Base-by-base conservation (phyloP, 2,113 vertebrate genomes). In the Pao palembangensis region DNA sequence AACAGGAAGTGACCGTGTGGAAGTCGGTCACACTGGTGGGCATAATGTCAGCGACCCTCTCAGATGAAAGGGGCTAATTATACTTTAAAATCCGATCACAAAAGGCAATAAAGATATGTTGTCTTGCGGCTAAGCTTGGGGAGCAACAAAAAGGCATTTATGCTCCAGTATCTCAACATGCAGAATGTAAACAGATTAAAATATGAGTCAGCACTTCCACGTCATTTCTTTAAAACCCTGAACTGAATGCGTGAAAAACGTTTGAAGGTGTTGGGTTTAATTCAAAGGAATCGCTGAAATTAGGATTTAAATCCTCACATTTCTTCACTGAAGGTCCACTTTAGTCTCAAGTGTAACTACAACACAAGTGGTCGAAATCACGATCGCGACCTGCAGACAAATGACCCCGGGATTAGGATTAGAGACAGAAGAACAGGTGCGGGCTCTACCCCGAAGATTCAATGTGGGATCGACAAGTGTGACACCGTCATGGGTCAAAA, bases 1-100 rank as follows among this genome's bases (percentile, higher is more conserved):
- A 58, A 67, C 62, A 76, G 79, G 79, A 82, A 75, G 72, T 31
- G 43, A 21, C 55, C 12, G 51, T 10, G 52, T 49, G 18, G 6
- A 13, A 34, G 34, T 14, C 31, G 34, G 34, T n/a, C n/a, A n/a
- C 5, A n/a, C 18, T n/a, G 15, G 15, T 7, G 47, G n/a, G 47
- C 23, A 15, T 25, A 14, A 44, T 43, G 38, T 25, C 48, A 42
- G 28, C 28, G 1, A 19, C 6, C n/a, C 11, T 34, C 19, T 20
- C 53, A 55, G 53, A 42, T 21, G 38, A 28, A 25, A 42, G 21
- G 23, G 21, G 42, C 3, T 13, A 19, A 23, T 23, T 23, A 20
- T 21, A 46, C 8, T 17, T 16, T n/a, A 58, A 58, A 16, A 15
- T 3, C 13, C 25, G 4, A 16, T n/a, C 14, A 52, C 15, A 52